These are phyloP conservation scores for Climacteris rufus DNA, from an alignment of 2,113 vertebrate species.

Conservation along the genomic window DNA sequence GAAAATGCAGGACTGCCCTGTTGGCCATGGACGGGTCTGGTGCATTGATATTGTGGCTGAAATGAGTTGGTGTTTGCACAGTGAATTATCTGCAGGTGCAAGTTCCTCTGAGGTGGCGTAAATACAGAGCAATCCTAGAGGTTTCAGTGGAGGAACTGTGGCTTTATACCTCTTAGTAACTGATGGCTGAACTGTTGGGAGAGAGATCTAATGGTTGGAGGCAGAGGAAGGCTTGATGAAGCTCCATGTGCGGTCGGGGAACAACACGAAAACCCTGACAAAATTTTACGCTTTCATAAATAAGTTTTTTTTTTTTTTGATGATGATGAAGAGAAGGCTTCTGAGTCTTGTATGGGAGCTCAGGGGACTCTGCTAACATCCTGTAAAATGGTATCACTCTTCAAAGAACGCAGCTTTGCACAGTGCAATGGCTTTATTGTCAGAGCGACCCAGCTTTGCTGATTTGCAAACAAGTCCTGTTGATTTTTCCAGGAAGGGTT, in stretches of 20 bases:
- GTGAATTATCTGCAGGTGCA: background rate
- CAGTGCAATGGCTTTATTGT: background rate
- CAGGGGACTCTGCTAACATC: background rate
- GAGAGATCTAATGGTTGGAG: background rate
- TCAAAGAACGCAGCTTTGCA: background rate
- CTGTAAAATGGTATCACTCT: background rate
- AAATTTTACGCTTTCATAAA: background rate
- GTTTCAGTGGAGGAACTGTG: background rate
- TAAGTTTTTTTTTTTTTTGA: background rate
- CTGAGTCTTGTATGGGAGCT: background rate
- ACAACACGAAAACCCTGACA: background rate
- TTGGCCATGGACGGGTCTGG: fast-evolving
- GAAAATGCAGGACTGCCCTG: background rate
- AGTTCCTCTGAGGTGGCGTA: background rate
- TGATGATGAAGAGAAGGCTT: background rate
- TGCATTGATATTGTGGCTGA: background rate
- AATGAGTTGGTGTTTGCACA: background rate
- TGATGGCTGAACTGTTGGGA: background rate
- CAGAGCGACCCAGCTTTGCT: background rate
- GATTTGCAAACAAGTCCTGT: background rate
- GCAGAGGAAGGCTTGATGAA: background rate
- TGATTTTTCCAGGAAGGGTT: background rate
- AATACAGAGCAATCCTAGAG: background rate
- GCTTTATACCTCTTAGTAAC: background rate
- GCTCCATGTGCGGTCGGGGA: fast-evolving